Base-by-base conservation (phyloP, 2,797 vertebrate species). In the Chaenodraco wilsoni region DNA sequence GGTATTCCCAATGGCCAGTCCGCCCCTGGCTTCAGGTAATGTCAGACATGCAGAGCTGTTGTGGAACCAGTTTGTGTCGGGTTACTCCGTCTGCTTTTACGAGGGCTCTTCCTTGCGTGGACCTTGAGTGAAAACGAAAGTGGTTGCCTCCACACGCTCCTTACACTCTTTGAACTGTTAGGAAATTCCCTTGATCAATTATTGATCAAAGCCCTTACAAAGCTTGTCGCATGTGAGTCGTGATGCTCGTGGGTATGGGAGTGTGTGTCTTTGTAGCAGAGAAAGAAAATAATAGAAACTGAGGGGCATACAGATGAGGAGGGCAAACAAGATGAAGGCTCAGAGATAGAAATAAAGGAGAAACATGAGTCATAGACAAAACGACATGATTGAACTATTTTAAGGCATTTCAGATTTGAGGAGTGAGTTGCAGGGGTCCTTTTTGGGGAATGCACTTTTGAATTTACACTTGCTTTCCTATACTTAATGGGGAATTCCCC, bases 121-220 rank as follows among this genome's bases (percentile, higher is more conserved):
- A 63, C 80, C 51, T 72, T 56, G 54, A 63, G 70, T 69, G 69
- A 57, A 81, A 80, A 68, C 52, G 62, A 67, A 87, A 86, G 74
- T 65, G 51, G 76, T 81, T 81, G 75, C 74, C 78, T 86, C 74
- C 65, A 15, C 52, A 50, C 3, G 51, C 80, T 77, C 68, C 59
- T 74, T 67, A 57, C 73, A 65, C 60, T 87, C 82, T 87, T 86
- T 85, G 79, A 89, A 82, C 74, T 84, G 78, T 78, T 77, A 63
- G 84, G 90, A 83, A 69, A 85, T 67, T 72, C 76, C 78, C 79
- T 89, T 86, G 86, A 92, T 92, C 87, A 91, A 89, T 91, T 86
- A 91, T 92, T 89, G 88, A 92, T 91, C 87, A 91, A 91, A 92
- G 83, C 76, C 88, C 85, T 92, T 90, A 88, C 82, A 90, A 88